Base-by-base conservation (phyloP, 2,797 vertebrate genomes). In the Cheirogaleus major region DNA sequence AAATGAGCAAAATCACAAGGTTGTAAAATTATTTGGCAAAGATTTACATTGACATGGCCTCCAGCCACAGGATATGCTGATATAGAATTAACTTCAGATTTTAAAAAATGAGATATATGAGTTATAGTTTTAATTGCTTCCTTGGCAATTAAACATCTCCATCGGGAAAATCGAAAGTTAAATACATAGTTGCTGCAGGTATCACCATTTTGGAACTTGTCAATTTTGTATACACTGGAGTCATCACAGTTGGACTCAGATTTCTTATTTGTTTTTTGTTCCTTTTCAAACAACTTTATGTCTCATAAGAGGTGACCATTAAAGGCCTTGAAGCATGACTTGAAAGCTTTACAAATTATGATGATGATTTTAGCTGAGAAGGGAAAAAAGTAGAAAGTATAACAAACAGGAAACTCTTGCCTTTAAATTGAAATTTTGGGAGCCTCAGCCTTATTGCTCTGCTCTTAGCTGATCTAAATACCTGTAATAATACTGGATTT, bases 371-470 rank as follows among this genome's bases (percentile, higher is more conserved):
- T 79, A 92, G 79, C 3, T 43, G 25, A 89, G 82, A 94, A 63
- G 10, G 4, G 5, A 35, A 81, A 83, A 81, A 87, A 10, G 17
- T 48, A 15, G 23, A 59, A 89, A 67, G 22, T 32, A 30, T 79
- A 5, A 59, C 91, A 89, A 82, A 45, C 48, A 72, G 27, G 7
- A 67, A 85, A 80, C 3, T n/a, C 13, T 89, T 75, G 79, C n/a
- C 45, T 95, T 82, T 90, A 69, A 84, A 73, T 79, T 70, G 85
- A 95, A 73, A 92, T 32, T 38, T 95, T 14, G 35, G 35, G 18
- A n/a, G 3, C 0, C 23, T 65, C 25, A 70, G 14, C 1, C 12
- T 67, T 84, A 27, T 5, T 35, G 23, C 6, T 10, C 18, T 94
- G 41, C 59, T 89, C 4, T 30, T 84, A 41, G 38, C 23, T 87